Base-by-base conservation (phyloP, 2,888 invertebrate genomes). In the Diarsia rubi region DNA sequence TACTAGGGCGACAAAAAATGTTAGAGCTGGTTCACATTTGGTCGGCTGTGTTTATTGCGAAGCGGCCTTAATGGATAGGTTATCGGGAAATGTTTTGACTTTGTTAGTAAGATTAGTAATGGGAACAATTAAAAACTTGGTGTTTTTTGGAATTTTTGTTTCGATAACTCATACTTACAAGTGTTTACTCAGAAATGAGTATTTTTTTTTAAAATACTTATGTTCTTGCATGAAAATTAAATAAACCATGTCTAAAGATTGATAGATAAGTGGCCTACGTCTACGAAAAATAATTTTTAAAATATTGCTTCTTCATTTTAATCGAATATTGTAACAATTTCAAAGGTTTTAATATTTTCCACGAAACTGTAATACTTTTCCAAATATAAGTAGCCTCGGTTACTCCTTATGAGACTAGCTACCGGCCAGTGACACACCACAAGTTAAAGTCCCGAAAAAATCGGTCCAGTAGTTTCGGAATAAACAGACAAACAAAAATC, bases 1-100 rank as follows among this genome's bases (percentile, higher is more conserved):
- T 93, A 93, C 92, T 89, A 90, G 90, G 86, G 79, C 81, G 80
- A 91, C 88, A 93, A 95, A 95, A 95, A 95, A 93, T 81, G 3
- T 89, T 75, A 88, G 75, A 84, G 69, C 45, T 54, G 90, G 94
- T 85, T 93, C 85, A 94, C 90, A 95, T 92, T 83, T 67, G 54
- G 69, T 42, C 44, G 45, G 24, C 49, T 66, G 37, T 62, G 57
- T 70, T 75, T 69, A 21, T 76, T 68, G 67, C 64, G 27, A 70
- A 42, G 75, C 57, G 45, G 12, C n/a, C 19, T 14, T 37, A 49
- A 49, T 64, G 37, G 49, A 70, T 44, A 37, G 3, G 19, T 52
- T 37, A 14, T 37, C 31, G 21, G n/a, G 16, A 37, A 75, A n/a
- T 68, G 52, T 63, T 75, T 75, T 75, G 52, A 76, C n/a, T 62